Percentiles rank a stretch among this genome's conserved stretches.
phyloP scores from a whole-genome alignment of 2,888 invertebrate genomes.

The Itoplectis maculator region DNA sequence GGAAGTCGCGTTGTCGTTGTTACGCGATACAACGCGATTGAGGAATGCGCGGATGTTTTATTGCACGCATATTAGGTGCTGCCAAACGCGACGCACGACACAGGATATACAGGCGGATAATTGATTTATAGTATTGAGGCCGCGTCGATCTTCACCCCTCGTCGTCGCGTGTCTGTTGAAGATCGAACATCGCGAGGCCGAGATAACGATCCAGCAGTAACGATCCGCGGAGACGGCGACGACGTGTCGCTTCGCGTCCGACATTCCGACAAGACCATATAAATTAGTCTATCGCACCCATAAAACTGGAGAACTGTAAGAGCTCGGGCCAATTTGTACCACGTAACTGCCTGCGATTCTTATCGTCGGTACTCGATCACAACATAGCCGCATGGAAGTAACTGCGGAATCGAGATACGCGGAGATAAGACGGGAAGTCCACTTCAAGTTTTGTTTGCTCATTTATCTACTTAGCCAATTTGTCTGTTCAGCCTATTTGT shows the following conservation, averaged over 20 bases:
- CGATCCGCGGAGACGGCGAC: not conserved
- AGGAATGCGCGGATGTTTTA: conserved; percentile 10
- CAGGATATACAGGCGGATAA: not conserved
- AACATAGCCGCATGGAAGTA: too few species aligned
- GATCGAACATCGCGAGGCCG: conserved; percentile 17
- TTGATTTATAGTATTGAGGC: not conserved
- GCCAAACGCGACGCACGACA: not conserved
- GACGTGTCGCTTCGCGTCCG: not conserved
- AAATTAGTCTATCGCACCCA: not conserved
- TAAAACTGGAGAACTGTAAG: too few species aligned
- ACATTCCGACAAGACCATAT: not conserved
- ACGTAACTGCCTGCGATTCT: too few species aligned
- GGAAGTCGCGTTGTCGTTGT: conserved; percentile 25
- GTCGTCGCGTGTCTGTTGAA: not conserved
- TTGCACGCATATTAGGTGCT: not conserved
- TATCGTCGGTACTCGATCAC: too few species aligned
- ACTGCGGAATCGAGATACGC: too few species aligned
- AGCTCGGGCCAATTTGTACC: too few species aligned
- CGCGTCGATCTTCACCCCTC: not conserved
- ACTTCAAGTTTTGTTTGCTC: too few species aligned
- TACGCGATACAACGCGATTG: conserved; percentile 16
- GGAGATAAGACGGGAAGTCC: too few species aligned
- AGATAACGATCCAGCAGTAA: not conserved
- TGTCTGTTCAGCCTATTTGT: too few species aligned
- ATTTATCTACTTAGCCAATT: too few species aligned